Conservation (phyloP, 2,797 vertebrate species). For the Coracias cyanogaster region DNA sequence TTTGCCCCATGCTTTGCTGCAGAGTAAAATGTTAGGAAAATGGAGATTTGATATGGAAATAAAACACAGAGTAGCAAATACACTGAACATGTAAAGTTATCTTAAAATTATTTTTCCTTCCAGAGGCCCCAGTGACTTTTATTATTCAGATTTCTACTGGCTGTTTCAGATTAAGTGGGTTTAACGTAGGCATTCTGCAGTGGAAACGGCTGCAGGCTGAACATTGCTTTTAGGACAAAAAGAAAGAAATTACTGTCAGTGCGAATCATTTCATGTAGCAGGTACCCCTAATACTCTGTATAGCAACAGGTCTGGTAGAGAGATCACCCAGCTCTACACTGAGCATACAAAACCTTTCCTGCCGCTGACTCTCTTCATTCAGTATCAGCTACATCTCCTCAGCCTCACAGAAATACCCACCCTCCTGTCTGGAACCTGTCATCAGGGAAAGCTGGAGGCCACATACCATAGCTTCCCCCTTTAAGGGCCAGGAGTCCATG, state of each 20-base stretch:
- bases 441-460: rapidly evolving
- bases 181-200: background rate
- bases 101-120: background rate
- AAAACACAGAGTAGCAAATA: background rate
- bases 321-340: background rate
- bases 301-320: background rate
- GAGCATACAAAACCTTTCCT: background rate
- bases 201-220: background rate
- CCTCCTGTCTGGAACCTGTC: background rate
- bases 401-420: background rate
- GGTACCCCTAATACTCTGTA: background rate
- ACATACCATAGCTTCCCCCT: background rate
- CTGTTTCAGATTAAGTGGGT: background rate
- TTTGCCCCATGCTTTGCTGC: background rate
- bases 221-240: background rate
- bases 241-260: background rate
- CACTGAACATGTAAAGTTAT: background rate
- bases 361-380: background rate
- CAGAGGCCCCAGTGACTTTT: background rate
- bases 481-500: background rate
- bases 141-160: background rate
- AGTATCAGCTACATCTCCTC: background rate
- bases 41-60: background rate
- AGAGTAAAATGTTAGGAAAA: background rate
- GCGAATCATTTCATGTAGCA: background rate